A percentile compares a stretch with the other conserved stretches of the same genome.
These are phyloP conservation scores for Aporophyla nigra DNA, from an alignment of 2,888 invertebrate species.

Conservation along the genomic window DNA sequence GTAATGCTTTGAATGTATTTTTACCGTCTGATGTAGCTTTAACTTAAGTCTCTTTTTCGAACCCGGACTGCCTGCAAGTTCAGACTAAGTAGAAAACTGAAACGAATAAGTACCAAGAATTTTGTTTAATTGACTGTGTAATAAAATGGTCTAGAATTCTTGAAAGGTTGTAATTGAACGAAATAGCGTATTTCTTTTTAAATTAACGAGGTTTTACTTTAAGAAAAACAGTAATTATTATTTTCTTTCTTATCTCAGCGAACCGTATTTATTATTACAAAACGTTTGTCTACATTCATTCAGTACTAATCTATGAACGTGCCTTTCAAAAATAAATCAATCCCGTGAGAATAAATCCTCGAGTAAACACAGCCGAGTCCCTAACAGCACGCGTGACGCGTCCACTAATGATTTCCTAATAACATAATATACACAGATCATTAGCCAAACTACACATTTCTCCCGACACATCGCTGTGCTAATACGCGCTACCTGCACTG, in stretches of 20 bases:
- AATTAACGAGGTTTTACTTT: not conserved
- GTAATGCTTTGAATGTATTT: not conserved
- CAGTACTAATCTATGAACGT: not conserved
- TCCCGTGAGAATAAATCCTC: not conserved
- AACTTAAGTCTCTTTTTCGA: not conserved
- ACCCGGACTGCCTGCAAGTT: too few species aligned
- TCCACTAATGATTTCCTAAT: conserved; percentile 39
- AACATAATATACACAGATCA: conserved; percentile 14
- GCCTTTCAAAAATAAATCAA: not conserved
- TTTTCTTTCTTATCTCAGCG: not conserved
- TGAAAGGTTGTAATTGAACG: not conserved
- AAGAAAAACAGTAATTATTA: not conserved
- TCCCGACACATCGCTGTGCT: not conserved
- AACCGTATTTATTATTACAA: not conserved
- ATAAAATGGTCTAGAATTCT: not conserved
- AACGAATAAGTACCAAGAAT: not conserved
- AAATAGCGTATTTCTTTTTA: not conserved
- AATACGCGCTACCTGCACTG: conserved; percentile 30
- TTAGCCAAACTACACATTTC: conserved; percentile 17
- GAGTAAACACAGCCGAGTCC: not conserved
- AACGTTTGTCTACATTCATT: not conserved
- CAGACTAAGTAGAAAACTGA: not conserved
- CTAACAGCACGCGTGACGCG: not conserved
- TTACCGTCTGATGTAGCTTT: not conserved
- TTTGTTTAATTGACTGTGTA: not conserved